Percentiles rank a stretch among this genome's conserved stretches.
phyloP scores from a whole-genome alignment of 1,140 invertebrate species.

The Eupeodes corollae region DNA sequence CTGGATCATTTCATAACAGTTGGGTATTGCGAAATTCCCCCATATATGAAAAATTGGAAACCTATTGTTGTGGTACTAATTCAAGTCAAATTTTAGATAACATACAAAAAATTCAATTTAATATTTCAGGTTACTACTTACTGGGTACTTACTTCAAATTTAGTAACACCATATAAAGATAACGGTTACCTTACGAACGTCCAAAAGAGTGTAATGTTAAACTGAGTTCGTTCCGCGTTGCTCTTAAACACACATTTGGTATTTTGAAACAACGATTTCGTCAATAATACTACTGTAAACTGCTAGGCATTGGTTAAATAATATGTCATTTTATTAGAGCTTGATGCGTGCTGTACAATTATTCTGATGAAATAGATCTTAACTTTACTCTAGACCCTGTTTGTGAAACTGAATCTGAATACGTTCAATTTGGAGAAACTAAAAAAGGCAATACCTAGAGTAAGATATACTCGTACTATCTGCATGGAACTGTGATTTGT shows the following conservation, averaged over 20 bases:
- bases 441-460: no score
- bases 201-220: constrained; percentile 11
- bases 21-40: background rate
- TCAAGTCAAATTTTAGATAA: background rate
- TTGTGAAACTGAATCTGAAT: no score
- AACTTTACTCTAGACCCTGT: no score
- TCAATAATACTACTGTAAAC: constrained; percentile 10
- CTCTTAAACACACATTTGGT: constrained; percentile 12
- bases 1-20: background rate
- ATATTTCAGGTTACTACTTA: constrained; percentile 8
- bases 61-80: background rate
- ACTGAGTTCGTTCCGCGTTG: constrained; percentile 8
- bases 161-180: constrained; percentile 16
- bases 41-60: background rate
- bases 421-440: no score
- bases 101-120: background rate
- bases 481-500: no score
- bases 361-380: no score
- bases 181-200: constrained; percentile 11
- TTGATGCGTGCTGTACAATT: no score
- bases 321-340: no score
- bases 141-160: constrained; percentile 9
- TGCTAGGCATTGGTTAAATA: constrained; percentile 2
- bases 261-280: constrained; percentile 14
- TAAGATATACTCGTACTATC: no score